These are phyloP conservation scores for Bombyx mandarina DNA, from an alignment of 1,140 invertebrate genomes.

Conservation along the genomic window DNA sequence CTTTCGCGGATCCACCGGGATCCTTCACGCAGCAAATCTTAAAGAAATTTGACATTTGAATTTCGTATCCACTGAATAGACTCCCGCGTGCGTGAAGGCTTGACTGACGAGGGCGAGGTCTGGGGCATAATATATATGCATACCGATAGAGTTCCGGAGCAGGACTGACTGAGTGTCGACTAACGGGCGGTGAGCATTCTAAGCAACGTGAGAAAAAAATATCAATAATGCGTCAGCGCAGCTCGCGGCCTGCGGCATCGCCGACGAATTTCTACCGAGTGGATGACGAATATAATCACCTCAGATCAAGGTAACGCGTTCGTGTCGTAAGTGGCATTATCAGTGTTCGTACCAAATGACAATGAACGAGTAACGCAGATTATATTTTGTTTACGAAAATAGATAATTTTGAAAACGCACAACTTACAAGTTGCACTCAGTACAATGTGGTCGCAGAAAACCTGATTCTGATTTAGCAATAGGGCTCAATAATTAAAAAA, in stretches of 20 bases:
- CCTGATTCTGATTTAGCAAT: too few relatives aligned
- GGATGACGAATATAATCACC: constrained; percentile 15
- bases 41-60: constrained; percentile 34
- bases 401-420: neutral
- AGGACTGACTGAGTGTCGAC: constrained; percentile 43
- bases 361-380: neutral
- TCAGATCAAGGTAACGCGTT: constrained; percentile 16
- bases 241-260: constrained; percentile 8
- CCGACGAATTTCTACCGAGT: constrained; percentile 5
- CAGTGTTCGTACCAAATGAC: constrained; percentile 1
- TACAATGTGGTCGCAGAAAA: too few relatives aligned
- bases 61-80: constrained; percentile 13
- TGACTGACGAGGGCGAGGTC: constrained; percentile 18
- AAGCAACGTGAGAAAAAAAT: constrained; percentile 38
- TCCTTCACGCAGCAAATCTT: constrained; percentile 32
- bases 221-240: constrained; percentile 44
- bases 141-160: constrained; percentile 28
- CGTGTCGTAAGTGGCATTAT: constrained; percentile 13
- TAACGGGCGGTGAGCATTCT: constrained; percentile 30
- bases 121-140: constrained; percentile 48
- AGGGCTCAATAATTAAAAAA: too few relatives aligned
- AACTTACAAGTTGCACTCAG: neutral
- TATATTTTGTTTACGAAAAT: neutral
- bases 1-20: constrained; percentile 14
- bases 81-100: constrained; percentile 20